Conservation (phyloP, 2,797 vertebrate genomes). For the Chelon labrosus region DNA sequence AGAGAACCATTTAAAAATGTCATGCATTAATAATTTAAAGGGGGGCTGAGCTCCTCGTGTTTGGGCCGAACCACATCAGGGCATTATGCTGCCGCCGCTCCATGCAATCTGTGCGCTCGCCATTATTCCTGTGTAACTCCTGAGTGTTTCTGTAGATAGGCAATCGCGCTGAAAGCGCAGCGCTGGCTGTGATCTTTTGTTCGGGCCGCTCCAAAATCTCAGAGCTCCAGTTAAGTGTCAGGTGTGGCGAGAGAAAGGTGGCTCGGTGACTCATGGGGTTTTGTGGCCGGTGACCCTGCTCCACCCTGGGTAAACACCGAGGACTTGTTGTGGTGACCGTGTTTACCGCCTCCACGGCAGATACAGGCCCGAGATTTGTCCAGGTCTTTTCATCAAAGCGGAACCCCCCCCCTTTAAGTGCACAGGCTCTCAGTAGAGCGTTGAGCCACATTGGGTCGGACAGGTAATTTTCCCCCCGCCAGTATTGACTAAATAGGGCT, state of each 20-base stretch:
- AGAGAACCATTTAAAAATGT: too few species aligned
- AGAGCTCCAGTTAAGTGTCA: constrained; percentile 3
- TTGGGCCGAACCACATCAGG: too few species aligned
- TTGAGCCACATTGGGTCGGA: constrained; percentile 68
- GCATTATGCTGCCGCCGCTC: too few species aligned
- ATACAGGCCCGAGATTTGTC: not conserved
- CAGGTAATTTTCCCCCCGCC: constrained; percentile 60
- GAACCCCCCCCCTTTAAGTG: not conserved
- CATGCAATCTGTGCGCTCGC: too few species aligned
- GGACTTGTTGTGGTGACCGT: constrained; percentile 31
- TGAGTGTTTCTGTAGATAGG: too few species aligned
- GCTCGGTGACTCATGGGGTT: constrained; percentile 16
- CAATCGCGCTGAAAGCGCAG: too few species aligned
- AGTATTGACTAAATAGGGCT: constrained; percentile 62
- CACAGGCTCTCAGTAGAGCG: constrained; percentile 31
- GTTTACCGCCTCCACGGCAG: not conserved
- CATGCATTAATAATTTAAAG: too few species aligned
- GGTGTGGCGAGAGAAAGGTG: constrained; percentile 20
- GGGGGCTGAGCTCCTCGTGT: too few species aligned
- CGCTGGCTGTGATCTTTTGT: constrained; percentile 39
- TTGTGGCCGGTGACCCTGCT: too few species aligned
- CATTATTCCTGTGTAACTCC: constrained; percentile 8
- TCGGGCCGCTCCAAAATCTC: not conserved
- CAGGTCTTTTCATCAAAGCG: constrained; percentile 6
- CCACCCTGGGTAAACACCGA: constrained; percentile 16